phyloP scores from a whole-genome alignment of 2,113 vertebrate genomes.

The Eptatretus burgeri region DNA sequence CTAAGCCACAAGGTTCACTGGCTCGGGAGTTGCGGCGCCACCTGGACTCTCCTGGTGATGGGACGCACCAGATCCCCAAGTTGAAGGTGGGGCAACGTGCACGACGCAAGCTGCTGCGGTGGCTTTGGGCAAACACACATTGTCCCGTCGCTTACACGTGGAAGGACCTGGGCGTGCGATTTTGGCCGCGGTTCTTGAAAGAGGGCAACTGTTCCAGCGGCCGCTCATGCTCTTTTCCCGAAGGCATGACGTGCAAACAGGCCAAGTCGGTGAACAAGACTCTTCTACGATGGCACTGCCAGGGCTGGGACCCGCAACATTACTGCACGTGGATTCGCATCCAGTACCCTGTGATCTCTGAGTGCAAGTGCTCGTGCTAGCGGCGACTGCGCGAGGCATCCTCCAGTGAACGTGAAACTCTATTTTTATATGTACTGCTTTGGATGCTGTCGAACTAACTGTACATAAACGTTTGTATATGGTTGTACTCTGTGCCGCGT shows the following conservation, averaged over 20 bases:
- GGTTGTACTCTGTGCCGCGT: no score
- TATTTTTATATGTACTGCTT: no score
- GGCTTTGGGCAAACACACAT: constrained; percentile 1
- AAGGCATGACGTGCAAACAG: constrained; percentile 2
- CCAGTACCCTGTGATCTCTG: constrained; percentile 3
- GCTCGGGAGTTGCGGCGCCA: neutral
- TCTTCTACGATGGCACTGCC: neutral
- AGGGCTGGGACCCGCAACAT: constrained; percentile 5
- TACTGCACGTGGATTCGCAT: constrained; percentile 5
- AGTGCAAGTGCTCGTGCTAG: constrained; percentile 2
- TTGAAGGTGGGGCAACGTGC: constrained; percentile 3
- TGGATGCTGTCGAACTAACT: no score
- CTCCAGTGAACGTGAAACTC: no score
- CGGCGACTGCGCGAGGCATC: no score
- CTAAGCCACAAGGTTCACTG: neutral
- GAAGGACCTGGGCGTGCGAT: constrained; percentile 2
- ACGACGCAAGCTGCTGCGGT: constrained; percentile 3
- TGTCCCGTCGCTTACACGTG: constrained; percentile 5
- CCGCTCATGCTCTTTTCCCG: constrained; percentile 3
- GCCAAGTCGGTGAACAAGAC: constrained; percentile 5
- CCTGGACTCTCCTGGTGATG: neutral
- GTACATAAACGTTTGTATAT: no score
- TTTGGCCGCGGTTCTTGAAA: constrained; percentile 2
- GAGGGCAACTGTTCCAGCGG: constrained; percentile 1
- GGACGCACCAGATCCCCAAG: neutral